A percentile compares a stretch with the other conserved stretches of the same genome.
Evolutionary conservation across 2,113 vertebrate species (phyloP).

Genomic region (Bolborhynchus lineola): DNA sequence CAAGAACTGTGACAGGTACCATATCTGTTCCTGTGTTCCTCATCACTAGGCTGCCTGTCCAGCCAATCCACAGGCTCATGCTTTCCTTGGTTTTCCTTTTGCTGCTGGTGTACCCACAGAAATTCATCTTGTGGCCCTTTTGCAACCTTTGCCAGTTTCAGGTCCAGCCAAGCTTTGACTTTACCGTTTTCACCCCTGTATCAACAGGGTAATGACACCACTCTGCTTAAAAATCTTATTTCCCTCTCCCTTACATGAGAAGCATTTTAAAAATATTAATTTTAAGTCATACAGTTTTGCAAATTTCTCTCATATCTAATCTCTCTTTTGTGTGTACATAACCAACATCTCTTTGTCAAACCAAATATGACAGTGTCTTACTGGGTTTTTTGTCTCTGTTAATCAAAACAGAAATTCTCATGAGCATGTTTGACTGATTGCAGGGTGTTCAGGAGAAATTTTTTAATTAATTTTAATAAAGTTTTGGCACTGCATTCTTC

Average conservation of each 20-base stretch:
- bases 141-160: neutral
- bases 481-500: neutral
- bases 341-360: neutral
- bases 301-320: neutral
- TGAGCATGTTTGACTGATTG: neutral
- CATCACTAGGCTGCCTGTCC: neutral
- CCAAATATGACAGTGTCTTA: neutral
- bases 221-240: neutral
- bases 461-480: neutral
- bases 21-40: neutral
- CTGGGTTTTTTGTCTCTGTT: neutral
- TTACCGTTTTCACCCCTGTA: neutral
- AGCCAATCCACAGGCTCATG: neutral
- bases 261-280: neutral
- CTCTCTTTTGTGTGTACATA: neutral
- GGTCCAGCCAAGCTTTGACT: neutral
- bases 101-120: neutral
- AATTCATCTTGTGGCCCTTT: neutral
- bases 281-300: neutral
- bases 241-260: neutral
- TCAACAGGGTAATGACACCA: neutral
- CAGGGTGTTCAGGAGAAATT: neutral
- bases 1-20: neutral
- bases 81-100: neutral
- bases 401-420: neutral